Evolutionary conservation across 2,113 vertebrate genomes (phyloP).

Genomic region (Pungitius pungitius): DNA sequence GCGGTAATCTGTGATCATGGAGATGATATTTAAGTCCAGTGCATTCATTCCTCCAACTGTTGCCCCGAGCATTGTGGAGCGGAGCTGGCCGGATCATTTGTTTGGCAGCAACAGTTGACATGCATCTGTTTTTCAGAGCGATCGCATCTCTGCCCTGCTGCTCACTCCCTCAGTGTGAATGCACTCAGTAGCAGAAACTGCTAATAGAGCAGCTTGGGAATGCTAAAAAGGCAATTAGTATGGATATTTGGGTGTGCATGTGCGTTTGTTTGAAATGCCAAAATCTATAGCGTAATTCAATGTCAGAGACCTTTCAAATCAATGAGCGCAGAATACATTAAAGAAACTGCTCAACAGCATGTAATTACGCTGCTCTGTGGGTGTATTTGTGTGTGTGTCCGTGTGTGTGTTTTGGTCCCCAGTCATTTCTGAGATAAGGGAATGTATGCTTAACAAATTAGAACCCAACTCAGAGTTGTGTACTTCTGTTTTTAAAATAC

Average conservation of each 20-base stretch:
- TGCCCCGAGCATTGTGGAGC: slow-evolving; percentile 6
- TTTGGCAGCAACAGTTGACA: slow-evolving; percentile 23
- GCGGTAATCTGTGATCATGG: not conserved
- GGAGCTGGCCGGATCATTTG: not conserved
- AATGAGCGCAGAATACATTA: slow-evolving; percentile 69
- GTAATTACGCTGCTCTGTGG: slow-evolving; percentile 62
- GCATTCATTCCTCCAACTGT: not conserved
- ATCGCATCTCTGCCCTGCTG: slow-evolving; percentile 18
- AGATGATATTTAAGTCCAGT: not conserved
- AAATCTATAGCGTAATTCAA: slow-evolving; percentile 70
- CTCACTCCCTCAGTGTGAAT: slow-evolving; percentile 20
- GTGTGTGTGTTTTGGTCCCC: slow-evolving; percentile 46
- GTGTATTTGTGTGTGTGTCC: slow-evolving; percentile 24
- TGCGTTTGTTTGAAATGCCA: slow-evolving; percentile 54
- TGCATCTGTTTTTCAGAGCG: slow-evolving; percentile 17
- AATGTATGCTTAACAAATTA: slow-evolving; percentile 70
- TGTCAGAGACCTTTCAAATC: slow-evolving; percentile 70
- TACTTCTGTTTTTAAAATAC: slow-evolving; percentile 66
- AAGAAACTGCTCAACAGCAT: slow-evolving; percentile 72
- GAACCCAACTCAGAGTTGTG: slow-evolving; percentile 59
- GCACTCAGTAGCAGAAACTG: slow-evolving; percentile 30
- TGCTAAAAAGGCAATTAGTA: slow-evolving; percentile 70
- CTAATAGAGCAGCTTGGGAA: slow-evolving; percentile 56
- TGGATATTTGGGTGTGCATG: slow-evolving; percentile 53
- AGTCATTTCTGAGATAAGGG: slow-evolving; percentile 74